Evolutionary conservation across 2,888 invertebrate species (phyloP), one percentile per base, ranked within the genome.

Genomic region (Operophtera brumata): DNA sequence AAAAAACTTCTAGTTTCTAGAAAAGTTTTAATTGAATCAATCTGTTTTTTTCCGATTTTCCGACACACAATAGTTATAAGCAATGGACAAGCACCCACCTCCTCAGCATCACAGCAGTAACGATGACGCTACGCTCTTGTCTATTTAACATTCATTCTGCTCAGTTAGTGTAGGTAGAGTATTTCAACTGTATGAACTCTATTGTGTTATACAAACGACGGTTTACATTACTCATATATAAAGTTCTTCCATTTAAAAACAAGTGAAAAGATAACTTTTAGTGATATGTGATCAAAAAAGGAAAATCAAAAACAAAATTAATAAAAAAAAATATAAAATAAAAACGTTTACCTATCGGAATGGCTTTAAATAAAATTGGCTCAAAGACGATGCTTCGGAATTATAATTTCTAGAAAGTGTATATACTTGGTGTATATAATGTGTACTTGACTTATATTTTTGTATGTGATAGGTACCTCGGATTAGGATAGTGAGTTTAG

Each of bases 61-160:
- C 37, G 14, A 37, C 37, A 9, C 13, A 13, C 30, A 30, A 2
- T 8, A 35, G 8, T 13, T 52, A 54, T 46, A 34, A 14, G 28
- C 28, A 47, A 59, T 50, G 54, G 55, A 53, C 45, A 62, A 20
- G 39, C 39, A n/a, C 39, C 39, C 39, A 39, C 1, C 14, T 39
- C 39, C 25, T 49, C 58, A 51, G 36, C 13, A 13, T n/a, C n/a
- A n/a, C n/a, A n/a, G 7, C 34, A 34, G 13, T 36, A 36, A 34
- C 34, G 4, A 34, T 34, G 34, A 34, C 30, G 30, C 30, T 30
- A 7, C 4, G 20, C 20, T 20, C 30, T n/a, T n/a, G n/a, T n/a
- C n/a, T n/a, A n/a, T n/a, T n/a, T n/a, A n/a, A n/a, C n/a, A n/a
- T n/a, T n/a, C n/a, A n/a, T n/a, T n/a, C n/a, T n/a, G n/a, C n/a